These are phyloP conservation scores for Papilio protenor DNA, from an alignment of 2,888 invertebrate species.

Conservation along the genomic window DNA sequence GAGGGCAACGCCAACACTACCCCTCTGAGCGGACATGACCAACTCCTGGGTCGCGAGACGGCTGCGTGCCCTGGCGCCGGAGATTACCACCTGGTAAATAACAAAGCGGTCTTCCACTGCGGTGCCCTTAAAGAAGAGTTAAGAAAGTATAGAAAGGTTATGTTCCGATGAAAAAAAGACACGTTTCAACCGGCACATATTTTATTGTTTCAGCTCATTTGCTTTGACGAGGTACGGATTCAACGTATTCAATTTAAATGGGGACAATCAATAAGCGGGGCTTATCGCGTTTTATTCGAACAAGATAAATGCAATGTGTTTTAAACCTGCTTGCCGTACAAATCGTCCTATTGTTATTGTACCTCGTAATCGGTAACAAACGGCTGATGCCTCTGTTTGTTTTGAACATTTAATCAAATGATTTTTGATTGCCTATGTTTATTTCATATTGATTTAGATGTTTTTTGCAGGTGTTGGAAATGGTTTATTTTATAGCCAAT, in stretches of 20 bases:
- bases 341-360: slow-evolving; percentile 67
- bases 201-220: slow-evolving; percentile 65
- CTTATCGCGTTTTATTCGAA: slow-evolving; percentile 75
- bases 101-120: too few relatives aligned
- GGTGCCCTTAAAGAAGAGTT: too few relatives aligned
- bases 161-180: neutral
- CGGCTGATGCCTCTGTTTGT: slow-evolving; percentile 57
- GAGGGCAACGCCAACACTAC: too few relatives aligned
- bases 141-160: neutral
- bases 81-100: too few relatives aligned
- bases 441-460: slow-evolving; percentile 16
- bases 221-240: slow-evolving; percentile 68
- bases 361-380: slow-evolving; percentile 63
- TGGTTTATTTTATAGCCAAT: neutral
- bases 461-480: neutral
- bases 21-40: too few relatives aligned
- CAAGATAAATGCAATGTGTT: slow-evolving; percentile 74
- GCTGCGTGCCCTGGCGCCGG: too few relatives aligned
- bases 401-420: slow-evolving; percentile 39
- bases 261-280: slow-evolving; percentile 75
- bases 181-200: slow-evolving; percentile 39
- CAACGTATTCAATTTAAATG: slow-evolving; percentile 75
- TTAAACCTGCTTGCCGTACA: slow-evolving; percentile 74
- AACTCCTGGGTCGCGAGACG: too few relatives aligned
- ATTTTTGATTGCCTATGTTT: slow-evolving; percentile 37